These are phyloP conservation scores for Benitochromis conjunctus DNA, from an alignment of 2,113 vertebrate genomes.

Conservation along the genomic window DNA sequence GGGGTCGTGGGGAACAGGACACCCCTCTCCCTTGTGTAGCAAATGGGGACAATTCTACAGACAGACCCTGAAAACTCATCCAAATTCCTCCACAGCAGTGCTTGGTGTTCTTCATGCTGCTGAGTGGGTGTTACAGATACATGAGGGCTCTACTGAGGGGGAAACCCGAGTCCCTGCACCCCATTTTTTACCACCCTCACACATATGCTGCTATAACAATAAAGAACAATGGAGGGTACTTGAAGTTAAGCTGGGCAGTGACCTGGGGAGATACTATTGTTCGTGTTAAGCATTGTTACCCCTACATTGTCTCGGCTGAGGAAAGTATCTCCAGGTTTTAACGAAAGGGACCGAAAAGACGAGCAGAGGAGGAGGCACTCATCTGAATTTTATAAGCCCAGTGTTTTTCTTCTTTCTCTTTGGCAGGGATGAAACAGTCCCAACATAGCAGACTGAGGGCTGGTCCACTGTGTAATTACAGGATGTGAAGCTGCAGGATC, in stretches of 20 bases:
- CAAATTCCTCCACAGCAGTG: constrained; percentile 50
- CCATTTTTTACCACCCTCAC: constrained; percentile 36
- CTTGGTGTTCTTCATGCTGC: neutral
- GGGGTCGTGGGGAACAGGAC: constrained; percentile 57
- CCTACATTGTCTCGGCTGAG: constrained; percentile 5
- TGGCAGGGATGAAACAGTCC: constrained; percentile 25
- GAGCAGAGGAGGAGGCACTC: neutral
- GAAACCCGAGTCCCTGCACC: neutral
- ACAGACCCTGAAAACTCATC: constrained; percentile 6
- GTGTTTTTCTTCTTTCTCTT: neutral
- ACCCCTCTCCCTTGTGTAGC: neutral
- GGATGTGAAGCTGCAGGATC: constrained; percentile 19
- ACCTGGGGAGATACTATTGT: constrained; percentile 58
- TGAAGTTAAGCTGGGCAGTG: constrained; percentile 59
- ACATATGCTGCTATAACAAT: constrained; percentile 64
- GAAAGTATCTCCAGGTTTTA: constrained; percentile 4
- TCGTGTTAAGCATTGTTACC: constrained; percentile 64
- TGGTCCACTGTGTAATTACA: constrained; percentile 23
- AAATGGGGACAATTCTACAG: constrained; percentile 13
- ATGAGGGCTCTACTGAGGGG: constrained; percentile 34
- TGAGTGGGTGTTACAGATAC: constrained; percentile 50
- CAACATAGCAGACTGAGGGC: constrained; percentile 33
- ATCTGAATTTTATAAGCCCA: constrained; percentile 34
- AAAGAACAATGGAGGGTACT: constrained; percentile 56
- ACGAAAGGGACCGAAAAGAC: neutral